These are phyloP conservation scores for Allophyes oxyacanthae DNA, from an alignment of 2,888 invertebrate species.

Conservation along the genomic window DNA sequence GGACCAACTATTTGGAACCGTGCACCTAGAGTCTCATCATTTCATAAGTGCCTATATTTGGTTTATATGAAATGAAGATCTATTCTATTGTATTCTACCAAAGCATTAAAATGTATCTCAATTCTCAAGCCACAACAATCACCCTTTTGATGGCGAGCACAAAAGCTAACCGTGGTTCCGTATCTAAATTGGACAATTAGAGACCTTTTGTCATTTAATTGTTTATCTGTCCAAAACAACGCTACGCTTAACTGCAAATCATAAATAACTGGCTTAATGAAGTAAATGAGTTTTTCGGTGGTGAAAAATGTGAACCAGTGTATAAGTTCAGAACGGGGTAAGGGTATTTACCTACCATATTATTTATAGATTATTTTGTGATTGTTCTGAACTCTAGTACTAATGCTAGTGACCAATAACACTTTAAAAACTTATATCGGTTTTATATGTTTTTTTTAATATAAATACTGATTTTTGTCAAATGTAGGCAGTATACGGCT, in stretches of 20 bases:
- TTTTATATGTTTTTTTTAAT: not conserved
- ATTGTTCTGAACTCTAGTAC: too few species aligned
- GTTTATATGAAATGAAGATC: too few species aligned
- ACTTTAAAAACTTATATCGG: not conserved
- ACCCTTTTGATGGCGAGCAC: constrained; percentile 52
- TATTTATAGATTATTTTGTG: too few species aligned
- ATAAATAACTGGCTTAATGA: constrained; percentile 69
- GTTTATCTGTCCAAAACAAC: constrained; percentile 71
- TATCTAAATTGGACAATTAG: constrained; percentile 74
- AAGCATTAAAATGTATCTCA: constrained; percentile 51
- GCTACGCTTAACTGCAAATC: constrained; percentile 59
- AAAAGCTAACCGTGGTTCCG: constrained; percentile 64
- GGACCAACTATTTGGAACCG: too few species aligned
- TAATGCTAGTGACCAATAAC: too few species aligned
- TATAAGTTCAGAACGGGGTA: too few species aligned
- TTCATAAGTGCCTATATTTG: too few species aligned
- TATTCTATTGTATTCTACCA: too few species aligned
- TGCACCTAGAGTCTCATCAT: too few species aligned
- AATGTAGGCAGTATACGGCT: too few species aligned
- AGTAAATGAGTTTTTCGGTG: constrained; percentile 56
- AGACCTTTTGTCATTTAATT: constrained; percentile 73
- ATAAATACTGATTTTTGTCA: too few species aligned
- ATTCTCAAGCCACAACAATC: constrained; percentile 56
- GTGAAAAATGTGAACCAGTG: constrained; percentile 14
- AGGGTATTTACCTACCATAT: too few species aligned